Evolutionary conservation across 2,888 invertebrate species (phyloP).

Genomic region (Anodontia alba): DNA sequence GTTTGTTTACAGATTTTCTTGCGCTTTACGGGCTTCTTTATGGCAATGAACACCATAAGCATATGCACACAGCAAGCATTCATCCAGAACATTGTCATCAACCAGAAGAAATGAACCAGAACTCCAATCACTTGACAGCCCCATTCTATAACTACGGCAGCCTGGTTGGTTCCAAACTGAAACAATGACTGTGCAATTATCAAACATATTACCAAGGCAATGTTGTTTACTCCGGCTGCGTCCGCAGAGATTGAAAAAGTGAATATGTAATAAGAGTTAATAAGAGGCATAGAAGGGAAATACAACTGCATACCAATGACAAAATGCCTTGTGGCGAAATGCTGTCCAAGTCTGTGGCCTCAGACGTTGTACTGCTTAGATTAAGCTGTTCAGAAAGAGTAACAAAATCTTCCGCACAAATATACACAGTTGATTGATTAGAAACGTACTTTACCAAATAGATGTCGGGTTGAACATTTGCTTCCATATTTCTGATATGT

Average conservation of each 20-base stretch:
- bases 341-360: neutral
- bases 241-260: slow-evolving; percentile 37
- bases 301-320: slow-evolving; percentile 29
- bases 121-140: slow-evolving; percentile 36
- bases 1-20: neutral
- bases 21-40: neutral
- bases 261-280: slow-evolving; percentile 37
- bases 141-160: slow-evolving; percentile 10
- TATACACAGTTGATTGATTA: neutral
- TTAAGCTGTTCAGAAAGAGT: neutral
- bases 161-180: slow-evolving; percentile 39
- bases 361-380: neutral
- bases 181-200: slow-evolving; percentile 45
- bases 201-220: slow-evolving; percentile 28
- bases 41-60: slow-evolving; percentile 33
- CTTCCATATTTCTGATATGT: neutral
- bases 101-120: slow-evolving; percentile 51
- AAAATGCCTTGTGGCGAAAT: slow-evolving; percentile 34
- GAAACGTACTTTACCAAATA: neutral
- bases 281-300: slow-evolving; percentile 38
- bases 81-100: slow-evolving; percentile 46
- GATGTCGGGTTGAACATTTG: neutral
- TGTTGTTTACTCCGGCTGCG: slow-evolving; percentile 59
- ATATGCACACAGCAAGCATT: slow-evolving; percentile 53
- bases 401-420: slow-evolving; percentile 17